Base-by-base conservation (phyloP, 2,797 vertebrate species). In the Corythornis leucogaster region DNA sequence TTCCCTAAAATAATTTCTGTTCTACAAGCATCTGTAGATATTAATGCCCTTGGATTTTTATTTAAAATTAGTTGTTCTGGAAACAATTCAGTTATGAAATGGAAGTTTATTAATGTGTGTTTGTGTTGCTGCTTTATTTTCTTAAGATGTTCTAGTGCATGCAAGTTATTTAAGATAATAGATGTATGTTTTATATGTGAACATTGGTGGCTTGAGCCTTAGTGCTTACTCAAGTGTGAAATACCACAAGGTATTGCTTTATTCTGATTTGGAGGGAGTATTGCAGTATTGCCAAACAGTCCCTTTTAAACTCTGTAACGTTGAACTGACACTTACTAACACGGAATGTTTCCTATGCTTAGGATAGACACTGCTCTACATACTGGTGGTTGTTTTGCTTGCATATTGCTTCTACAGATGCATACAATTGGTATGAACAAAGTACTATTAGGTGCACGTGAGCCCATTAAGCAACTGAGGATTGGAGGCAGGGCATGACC, bases 371-470 rank as follows among this genome's bases (percentile, higher is more conserved):
- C 42, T 87, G 76, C 66, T 89, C 73, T 69, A 62, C 55, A 17
- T 89, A 63, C 73, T 87, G 12, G 0, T 20, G 58, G 63, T 83
- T 95, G 90, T 92, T 94, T 89, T 89, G 79, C 53, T 85, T 79
- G 73, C 40, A 24, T 61, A 26, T 84, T 91, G 45, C 59, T 94
- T 87, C 85, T 93, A 12, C 24, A 78, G 79, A 48, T 89, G 51
- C 87, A 89, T 91, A 55, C 81, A 89, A 8, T 11, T 85, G 89
- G 50, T 55, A 89, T 95, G 93, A 94, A 55, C 83, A 31, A 66
- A 24, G 80, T 55, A 50, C 59, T 86, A 85, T 81, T 94, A 93
- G 58, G 35, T 87, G 48, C 90, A 89, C 0, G 12, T 93, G 95
- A 89, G 87, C 69, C 46, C 42, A 68, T 90, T 92, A 84, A 85